Conservation (phyloP, 2,888 invertebrate species). For the Pecten maximus region DNA sequence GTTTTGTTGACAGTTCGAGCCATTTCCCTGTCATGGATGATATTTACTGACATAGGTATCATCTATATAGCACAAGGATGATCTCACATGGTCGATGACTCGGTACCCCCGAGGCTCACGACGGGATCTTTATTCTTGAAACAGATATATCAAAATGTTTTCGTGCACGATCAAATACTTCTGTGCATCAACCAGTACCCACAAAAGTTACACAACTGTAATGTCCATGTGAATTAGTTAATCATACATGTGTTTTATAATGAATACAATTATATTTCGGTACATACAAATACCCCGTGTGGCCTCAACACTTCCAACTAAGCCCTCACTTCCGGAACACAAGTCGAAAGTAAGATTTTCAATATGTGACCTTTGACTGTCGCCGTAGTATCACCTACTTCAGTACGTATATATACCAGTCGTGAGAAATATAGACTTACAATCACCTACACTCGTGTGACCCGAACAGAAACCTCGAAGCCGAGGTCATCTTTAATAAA, state of each 20-base stretch:
- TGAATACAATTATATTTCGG: no score
- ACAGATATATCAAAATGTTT: no score
- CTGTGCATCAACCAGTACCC: no score
- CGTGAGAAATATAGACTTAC: background rate
- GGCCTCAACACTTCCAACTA: background rate
- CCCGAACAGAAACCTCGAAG: no score
- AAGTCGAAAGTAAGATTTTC: background rate
- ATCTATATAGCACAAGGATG: background rate
- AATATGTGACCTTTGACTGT: slow-evolving; percentile 26
- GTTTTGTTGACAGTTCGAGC: slow-evolving; percentile 16
- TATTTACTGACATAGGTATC: background rate
- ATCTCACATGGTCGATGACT: background rate
- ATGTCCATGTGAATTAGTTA: no score
- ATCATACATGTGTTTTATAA: no score
- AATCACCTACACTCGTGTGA: background rate
- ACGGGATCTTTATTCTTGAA: background rate
- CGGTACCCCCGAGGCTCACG: background rate
- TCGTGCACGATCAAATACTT: no score
- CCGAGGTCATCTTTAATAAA: no score
- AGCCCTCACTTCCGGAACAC: background rate
- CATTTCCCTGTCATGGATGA: background rate
- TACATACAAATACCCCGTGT: background rate
- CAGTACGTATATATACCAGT: background rate
- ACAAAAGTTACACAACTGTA: no score
- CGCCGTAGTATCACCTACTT: background rate